Percentiles rank a stretch among this genome's conserved stretches.
Evolutionary conservation across 2,113 vertebrate species (phyloP).

Genomic region (Antechinus stuartii): DNA sequence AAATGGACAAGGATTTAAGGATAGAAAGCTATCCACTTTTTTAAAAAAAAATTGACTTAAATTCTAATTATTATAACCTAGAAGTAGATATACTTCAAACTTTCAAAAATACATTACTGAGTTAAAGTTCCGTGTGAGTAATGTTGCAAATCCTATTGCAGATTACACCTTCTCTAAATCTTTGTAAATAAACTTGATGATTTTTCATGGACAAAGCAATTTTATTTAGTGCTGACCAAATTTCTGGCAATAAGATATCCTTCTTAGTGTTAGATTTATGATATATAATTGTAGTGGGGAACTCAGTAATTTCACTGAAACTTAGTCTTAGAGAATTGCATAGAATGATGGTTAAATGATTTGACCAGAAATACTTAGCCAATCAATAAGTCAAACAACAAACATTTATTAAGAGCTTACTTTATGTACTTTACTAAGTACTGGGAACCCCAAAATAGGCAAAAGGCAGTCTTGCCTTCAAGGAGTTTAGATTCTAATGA

Average conservation of each 20-base stretch:
- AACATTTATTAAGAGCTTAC: no score
- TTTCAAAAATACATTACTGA: neutral
- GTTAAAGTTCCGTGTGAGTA: neutral
- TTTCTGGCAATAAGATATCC: neutral
- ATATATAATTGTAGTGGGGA: neutral
- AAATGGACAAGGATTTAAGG: neutral
- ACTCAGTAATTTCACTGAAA: no score
- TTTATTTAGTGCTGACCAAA: neutral
- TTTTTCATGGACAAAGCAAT: neutral
- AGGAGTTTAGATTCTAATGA: neutral
- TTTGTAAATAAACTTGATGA: neutral
- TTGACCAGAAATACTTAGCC: no score
- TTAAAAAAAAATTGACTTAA: neutral
- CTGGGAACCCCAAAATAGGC: neutral
- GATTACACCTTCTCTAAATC: neutral
- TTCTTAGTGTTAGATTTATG: neutral
- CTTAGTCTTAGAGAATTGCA: no score
- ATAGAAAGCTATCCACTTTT: neutral
- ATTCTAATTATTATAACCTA: neutral
- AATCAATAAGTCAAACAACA: no score
- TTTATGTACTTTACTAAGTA: neutral
- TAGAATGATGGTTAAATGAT: no score
- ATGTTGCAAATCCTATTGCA: neutral
- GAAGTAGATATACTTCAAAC: neutral
- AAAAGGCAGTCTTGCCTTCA: neutral